These are phyloP conservation scores for Cryptus viduatorius DNA, from an alignment of 2,888 invertebrate species.

Conservation along the genomic window DNA sequence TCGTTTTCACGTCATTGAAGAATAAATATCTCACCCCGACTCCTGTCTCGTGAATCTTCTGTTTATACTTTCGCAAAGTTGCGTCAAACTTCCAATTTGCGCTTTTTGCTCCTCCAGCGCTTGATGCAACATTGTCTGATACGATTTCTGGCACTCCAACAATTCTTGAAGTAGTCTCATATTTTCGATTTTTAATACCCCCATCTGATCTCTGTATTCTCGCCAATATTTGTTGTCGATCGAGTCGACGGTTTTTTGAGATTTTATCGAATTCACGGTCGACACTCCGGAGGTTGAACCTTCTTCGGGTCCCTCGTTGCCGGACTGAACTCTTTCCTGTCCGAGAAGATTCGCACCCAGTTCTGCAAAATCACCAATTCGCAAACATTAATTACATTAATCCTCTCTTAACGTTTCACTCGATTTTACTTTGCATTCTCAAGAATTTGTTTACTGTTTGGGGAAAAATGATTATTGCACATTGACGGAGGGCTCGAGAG, in stretches of 20 bases:
- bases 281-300: constrained; percentile 88
- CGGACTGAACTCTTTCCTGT: constrained; percentile 87
- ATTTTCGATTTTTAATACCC: constrained; percentile 84
- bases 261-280: constrained; percentile 88
- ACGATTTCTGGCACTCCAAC: constrained; percentile 91
- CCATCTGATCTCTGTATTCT: constrained; percentile 85
- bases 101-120: constrained; percentile 90
- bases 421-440: neutral
- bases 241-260: constrained; percentile 86
- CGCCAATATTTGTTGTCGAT: constrained; percentile 83
- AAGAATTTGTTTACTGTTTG: neutral
- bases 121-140: constrained; percentile 90
- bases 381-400: constrained; percentile 13
- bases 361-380: constrained; percentile 86
- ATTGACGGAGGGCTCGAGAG: too few relatives aligned
- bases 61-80: constrained; percentile 83
- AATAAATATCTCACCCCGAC: constrained; percentile 74
- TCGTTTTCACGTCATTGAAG: neutral
- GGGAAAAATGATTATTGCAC: neutral
- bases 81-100: constrained; percentile 87
- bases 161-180: constrained; percentile 91
- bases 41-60: constrained; percentile 76
- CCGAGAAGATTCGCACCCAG: constrained; percentile 95
- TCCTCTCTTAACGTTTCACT: constrained; percentile 11
- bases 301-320: constrained; percentile 85